phyloP scores from a whole-genome alignment of 2,113 vertebrate species.

The Haliaeetus leucogaster region DNA sequence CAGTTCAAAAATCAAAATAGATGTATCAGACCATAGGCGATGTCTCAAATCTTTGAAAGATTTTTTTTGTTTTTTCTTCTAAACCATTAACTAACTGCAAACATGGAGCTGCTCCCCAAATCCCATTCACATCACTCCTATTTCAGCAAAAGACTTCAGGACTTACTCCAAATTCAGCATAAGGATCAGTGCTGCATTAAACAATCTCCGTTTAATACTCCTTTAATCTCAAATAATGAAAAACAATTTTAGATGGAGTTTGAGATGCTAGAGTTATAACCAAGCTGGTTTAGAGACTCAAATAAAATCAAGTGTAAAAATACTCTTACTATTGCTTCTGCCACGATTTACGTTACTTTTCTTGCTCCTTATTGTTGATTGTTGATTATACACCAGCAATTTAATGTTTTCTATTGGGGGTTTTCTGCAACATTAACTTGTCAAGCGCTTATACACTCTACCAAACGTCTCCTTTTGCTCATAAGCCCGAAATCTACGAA shows the following conservation, averaged over 20 bases:
- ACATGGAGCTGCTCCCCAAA: background rate
- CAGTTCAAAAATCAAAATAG: background rate
- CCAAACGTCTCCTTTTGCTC: background rate
- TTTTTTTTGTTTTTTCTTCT: background rate
- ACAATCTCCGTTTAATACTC: accelerated
- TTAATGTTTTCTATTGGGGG: background rate
- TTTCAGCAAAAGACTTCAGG: background rate
- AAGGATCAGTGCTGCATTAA: background rate
- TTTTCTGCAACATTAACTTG: background rate
- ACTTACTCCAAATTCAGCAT: too few relatives aligned
- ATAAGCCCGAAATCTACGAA: background rate
- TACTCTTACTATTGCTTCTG: background rate
- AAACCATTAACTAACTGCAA: background rate
- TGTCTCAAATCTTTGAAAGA: too few relatives aligned
- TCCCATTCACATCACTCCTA: background rate
- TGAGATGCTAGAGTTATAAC: background rate
- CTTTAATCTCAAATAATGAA: background rate
- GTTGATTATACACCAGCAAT: background rate
- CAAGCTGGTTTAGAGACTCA: background rate
- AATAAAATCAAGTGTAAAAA: background rate
- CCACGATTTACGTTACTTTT: accelerated
- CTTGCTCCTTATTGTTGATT: too few relatives aligned
- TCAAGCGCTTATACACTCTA: background rate
- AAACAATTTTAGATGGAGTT: background rate
- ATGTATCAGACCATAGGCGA: background rate